Conservation (phyloP, 1,140 invertebrate species). For the Doryteuthis pealeii region DNA sequence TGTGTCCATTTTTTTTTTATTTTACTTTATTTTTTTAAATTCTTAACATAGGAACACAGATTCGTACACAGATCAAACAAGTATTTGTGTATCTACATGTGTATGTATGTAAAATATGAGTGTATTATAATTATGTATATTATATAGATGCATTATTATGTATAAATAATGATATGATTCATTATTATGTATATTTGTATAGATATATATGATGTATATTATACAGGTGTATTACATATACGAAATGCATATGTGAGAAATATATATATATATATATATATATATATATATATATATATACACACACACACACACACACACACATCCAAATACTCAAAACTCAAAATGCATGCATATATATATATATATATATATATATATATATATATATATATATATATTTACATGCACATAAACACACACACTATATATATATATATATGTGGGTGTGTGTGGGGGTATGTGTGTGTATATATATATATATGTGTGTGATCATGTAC, state of each 20-base stretch:
- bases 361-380: slow-evolving; percentile 8
- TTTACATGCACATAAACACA: too few species aligned
- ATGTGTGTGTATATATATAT: background rate
- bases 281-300: background rate
- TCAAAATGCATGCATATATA: background rate
- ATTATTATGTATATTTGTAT: background rate
- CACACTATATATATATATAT: background rate
- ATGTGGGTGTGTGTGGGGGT: background rate
- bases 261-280: slow-evolving; percentile 4
- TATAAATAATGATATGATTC: background rate
- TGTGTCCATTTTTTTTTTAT: too few species aligned
- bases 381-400: slow-evolving; percentile 5
- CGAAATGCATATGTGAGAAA: background rate
- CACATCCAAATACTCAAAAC: too few species aligned
- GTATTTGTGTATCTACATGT: background rate
- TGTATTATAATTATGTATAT: slow-evolving; percentile 1
- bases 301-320: background rate
- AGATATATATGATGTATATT: slow-evolving; percentile 4
- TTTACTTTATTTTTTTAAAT: too few species aligned
- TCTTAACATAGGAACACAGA: background rate
- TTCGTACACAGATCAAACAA: background rate
- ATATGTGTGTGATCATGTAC: background rate
- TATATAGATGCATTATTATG: background rate
- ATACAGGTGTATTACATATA: slow-evolving; percentile 1
- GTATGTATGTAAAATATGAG: background rate